Conservation (phyloP, 2,113 vertebrate genomes). For the Actenoides lindsayi region DNA sequence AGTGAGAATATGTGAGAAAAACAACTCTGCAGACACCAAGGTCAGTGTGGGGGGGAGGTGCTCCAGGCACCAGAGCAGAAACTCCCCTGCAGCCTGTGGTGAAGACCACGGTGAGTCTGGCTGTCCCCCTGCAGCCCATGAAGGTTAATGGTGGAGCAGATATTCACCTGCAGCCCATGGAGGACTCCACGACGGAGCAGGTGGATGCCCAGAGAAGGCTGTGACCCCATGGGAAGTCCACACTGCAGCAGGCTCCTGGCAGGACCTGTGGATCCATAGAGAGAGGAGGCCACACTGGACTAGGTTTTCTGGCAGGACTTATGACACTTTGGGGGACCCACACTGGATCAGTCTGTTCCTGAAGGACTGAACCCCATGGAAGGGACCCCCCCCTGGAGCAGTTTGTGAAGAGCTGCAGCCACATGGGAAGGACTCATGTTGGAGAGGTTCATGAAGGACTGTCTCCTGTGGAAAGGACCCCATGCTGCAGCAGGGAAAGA, state of each 20-base stretch:
- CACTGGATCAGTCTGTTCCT: neutral
- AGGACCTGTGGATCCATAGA: neutral
- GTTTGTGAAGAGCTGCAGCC: neutral
- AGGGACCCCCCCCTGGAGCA: neutral
- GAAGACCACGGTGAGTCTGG: neutral
- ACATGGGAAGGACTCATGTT: neutral
- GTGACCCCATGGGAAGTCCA: neutral
- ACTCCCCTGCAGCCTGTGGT: neutral
- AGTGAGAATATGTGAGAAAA: neutral
- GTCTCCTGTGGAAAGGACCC: too few relatives aligned
- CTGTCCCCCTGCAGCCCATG: neutral
- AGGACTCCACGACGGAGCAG: neutral
- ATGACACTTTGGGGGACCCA: neutral
- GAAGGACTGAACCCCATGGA: neutral
- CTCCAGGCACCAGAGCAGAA: neutral
- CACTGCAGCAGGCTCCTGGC: neutral
- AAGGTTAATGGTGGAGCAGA: neutral
- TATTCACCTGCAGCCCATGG: neutral
- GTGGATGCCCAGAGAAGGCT: neutral
- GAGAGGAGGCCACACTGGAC: neutral
- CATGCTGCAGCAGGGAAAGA: too few relatives aligned
- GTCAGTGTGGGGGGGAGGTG: neutral
- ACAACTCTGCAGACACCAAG: neutral
- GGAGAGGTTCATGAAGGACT: neutral
- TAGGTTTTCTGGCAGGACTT: neutral